Percentiles rank a stretch among this genome's conserved stretches.
phyloP scores from a whole-genome alignment of 2,113 vertebrate species.

The Cavia aperea region DNA sequence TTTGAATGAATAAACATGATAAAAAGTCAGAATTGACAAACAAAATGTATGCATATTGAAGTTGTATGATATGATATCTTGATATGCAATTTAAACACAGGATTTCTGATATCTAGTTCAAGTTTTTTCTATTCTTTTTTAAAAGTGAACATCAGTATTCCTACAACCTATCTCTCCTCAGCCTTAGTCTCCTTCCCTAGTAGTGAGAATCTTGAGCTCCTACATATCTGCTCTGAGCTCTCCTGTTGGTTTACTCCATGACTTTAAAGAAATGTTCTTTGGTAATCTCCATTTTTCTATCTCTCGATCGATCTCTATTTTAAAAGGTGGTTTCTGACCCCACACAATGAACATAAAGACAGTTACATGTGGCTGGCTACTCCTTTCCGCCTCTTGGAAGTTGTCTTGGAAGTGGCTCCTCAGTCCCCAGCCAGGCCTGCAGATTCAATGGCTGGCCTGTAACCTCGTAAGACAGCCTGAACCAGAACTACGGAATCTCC shows the following conservation, averaged over 20 bases:
- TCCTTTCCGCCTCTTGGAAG: neutral
- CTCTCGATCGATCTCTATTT: neutral
- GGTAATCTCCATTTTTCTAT: neutral
- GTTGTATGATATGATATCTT: neutral
- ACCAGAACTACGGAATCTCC: neutral
- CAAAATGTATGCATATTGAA: too few relatives aligned
- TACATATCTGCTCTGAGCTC: neutral
- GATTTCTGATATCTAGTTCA: neutral
- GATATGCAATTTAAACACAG: neutral
- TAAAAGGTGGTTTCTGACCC: neutral
- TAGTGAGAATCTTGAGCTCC: neutral
- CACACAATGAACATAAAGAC: neutral
- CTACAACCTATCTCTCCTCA: neutral
- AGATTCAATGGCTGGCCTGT: neutral
- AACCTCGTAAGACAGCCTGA: neutral
- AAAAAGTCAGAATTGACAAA: neutral
- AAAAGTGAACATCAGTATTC: neutral
- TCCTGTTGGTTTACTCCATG: neutral
- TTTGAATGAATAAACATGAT: neutral
- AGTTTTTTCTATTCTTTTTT: neutral
- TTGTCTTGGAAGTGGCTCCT: neutral
- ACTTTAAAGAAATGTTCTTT: neutral
- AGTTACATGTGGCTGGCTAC: neutral
- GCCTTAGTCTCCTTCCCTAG: neutral
- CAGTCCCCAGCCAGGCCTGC: neutral